phyloP scores from a whole-genome alignment of 2,113 vertebrate genomes.

The Elgaria multicarinata region DNA sequence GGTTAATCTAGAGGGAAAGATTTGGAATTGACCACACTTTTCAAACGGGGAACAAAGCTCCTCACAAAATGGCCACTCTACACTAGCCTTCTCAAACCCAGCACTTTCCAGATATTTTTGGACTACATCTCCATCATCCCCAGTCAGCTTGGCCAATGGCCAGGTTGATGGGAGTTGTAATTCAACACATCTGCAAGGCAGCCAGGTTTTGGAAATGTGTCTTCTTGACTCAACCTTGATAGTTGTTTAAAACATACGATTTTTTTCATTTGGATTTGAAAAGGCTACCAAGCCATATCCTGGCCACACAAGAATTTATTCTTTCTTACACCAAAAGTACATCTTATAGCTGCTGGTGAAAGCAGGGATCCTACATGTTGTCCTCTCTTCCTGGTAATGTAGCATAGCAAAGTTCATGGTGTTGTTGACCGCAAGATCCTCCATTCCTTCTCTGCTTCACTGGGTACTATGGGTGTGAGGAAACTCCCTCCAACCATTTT shows the following conservation, averaged over 20 bases:
- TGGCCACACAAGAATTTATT: no score
- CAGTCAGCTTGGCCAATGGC: no score
- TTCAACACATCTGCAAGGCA: no score
- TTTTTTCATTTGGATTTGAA: no score
- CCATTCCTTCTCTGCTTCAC: not conserved
- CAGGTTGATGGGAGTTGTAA: no score
- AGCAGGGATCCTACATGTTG: no score
- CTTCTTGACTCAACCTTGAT: not conserved
- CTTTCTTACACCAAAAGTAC: no score
- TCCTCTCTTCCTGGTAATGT: not conserved
- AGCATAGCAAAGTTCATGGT: not conserved
- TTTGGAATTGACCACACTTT: not conserved
- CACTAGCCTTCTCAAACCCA: no score
- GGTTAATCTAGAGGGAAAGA: not conserved
- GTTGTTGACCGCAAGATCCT: not conserved
- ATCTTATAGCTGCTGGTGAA: no score
- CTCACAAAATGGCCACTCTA: not conserved
- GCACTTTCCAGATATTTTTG: no score
- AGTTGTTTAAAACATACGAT: not conserved
- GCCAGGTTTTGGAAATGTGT: no score
- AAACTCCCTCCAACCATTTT: not conserved
- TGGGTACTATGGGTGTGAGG: not conserved
- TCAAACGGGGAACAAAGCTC: not conserved
- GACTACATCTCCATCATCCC: no score
- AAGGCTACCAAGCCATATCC: not conserved